Percentiles rank a stretch among this genome's conserved stretches.
Evolutionary conservation across 2,888 invertebrate genomes (phyloP).

Genomic region (Aspidiotus destructor): DNA sequence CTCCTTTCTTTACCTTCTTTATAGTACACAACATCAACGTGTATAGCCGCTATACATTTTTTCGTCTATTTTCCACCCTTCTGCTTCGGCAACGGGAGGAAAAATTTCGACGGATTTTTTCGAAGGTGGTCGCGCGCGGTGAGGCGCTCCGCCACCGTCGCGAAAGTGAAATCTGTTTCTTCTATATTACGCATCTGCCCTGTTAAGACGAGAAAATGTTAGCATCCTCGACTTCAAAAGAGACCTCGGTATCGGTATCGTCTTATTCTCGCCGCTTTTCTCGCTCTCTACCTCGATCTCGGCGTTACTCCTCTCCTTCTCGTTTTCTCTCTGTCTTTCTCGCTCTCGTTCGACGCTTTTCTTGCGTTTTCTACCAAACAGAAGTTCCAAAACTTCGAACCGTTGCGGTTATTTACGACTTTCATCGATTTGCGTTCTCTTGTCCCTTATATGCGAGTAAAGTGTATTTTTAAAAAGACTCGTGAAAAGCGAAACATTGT

Average conservation of each 20-base stretch:
- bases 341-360: background rate
- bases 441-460: background rate
- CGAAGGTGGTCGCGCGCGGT: background rate
- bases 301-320: background rate
- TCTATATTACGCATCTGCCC: constrained; percentile 2
- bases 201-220: background rate
- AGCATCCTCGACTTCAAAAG: background rate
- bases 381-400: constrained; percentile 13
- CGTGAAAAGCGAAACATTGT: no score
- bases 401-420: constrained; percentile 16
- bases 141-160: constrained; percentile 1
- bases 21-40: background rate
- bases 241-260: background rate
- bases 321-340: no score
- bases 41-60: constrained; percentile 4
- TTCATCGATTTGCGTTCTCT: constrained; percentile 13
- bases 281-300: background rate
- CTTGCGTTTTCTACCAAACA: constrained; percentile 1
- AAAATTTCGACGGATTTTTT: background rate
- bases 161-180: constrained; percentile 3
- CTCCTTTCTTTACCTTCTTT: background rate
- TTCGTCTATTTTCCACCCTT: constrained; percentile 3
- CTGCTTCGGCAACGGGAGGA: background rate
- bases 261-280: constrained; percentile 1
- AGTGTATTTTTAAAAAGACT: background rate